Percentiles rank a stretch among this genome's conserved stretches.
Conservation (phyloP, 2,888 invertebrate genomes). For the Mesorhabditis spiculigera region DNA sequence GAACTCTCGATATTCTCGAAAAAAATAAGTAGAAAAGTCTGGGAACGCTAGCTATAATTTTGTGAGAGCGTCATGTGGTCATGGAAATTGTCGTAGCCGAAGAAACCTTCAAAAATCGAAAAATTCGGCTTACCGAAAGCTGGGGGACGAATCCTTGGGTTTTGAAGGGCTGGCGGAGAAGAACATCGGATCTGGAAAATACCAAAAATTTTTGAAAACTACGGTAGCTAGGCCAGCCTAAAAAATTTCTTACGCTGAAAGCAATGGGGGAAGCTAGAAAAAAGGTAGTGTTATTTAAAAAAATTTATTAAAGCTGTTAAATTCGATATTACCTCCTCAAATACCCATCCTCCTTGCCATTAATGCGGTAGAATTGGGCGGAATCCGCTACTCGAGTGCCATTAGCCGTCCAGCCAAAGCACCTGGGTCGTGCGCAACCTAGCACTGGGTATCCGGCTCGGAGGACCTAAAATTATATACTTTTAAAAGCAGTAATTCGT, state of each 20-base stretch:
- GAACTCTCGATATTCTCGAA: too few relatives aligned
- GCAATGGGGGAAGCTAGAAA: neutral
- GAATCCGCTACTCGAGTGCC: constrained; percentile 38
- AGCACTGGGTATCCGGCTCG: constrained; percentile 39
- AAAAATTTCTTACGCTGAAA: too few relatives aligned
- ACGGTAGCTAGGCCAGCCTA: neutral
- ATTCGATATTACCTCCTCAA: constrained; percentile 9
- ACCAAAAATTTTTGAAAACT: neutral
- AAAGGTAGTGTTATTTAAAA: neutral
- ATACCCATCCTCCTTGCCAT: constrained; percentile 40
- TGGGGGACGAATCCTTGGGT: neutral
- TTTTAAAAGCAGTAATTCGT: neutral
- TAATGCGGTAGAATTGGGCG: constrained; percentile 41
- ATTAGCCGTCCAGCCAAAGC: constrained; percentile 39
- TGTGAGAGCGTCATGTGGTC: too few relatives aligned
- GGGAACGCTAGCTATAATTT: too few relatives aligned
- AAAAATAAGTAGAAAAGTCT: too few relatives aligned
- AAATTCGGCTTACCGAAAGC: neutral
- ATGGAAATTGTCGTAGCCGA: neutral
- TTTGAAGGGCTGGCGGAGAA: neutral
- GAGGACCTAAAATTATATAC: constrained; percentile 25
- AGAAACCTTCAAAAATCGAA: neutral
- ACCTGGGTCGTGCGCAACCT: constrained; percentile 41
- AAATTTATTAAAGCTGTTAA: neutral
- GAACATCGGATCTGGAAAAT: constrained; percentile 1